Evolutionary conservation across 2,113 vertebrate genomes (phyloP), one percentile per base, ranked within the genome.

Genomic region (Triplophysa dalaica): DNA sequence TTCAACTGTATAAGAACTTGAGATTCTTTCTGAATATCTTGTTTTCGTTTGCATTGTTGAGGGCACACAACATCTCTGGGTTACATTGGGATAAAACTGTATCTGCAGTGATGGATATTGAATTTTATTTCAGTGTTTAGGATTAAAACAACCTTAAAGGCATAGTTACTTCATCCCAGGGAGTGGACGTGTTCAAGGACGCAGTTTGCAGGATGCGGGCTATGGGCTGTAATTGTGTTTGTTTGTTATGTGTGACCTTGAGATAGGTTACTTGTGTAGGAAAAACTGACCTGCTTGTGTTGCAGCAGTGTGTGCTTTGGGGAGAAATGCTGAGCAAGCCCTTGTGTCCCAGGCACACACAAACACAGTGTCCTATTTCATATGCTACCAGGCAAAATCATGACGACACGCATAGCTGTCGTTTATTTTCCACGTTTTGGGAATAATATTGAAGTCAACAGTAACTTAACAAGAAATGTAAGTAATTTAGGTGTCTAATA

Each of bases 251-350:
- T 6, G 1, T 64, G 58, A 29, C 77, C 67, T 70, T 79, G 29
- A 16, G 21, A 7, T 48, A 45, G 43, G 60, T 52, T 38, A 22
- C 21, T 21, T 1, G 45, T 62, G 65, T 50, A 61, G 50, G 60
- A 43, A 21, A n/a, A 67, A 12, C 50, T 43, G 24, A 68, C 54
- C 58, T 58, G 54, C n/a, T 3, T 58, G 54, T 58, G 50, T n/a
- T 56, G 62, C 50, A 14, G 16, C 21, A 13, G 24, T 52, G 24
- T 3, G 22, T 8, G 21, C 1, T 33, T 75, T 24, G 4, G 11
- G 22, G 12, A 56, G 67, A 70, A 74, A 78, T 10, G 50, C 81
- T 78, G 75, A 78, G 50, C 19, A 45, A 72, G 80, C n/a, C 60
- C 19, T 29, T 50, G 13, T 50, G 45, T 14, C 13, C 56, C 17